Conservation (phyloP, 2,797 vertebrate species). For the Gallinago solitaria region DNA sequence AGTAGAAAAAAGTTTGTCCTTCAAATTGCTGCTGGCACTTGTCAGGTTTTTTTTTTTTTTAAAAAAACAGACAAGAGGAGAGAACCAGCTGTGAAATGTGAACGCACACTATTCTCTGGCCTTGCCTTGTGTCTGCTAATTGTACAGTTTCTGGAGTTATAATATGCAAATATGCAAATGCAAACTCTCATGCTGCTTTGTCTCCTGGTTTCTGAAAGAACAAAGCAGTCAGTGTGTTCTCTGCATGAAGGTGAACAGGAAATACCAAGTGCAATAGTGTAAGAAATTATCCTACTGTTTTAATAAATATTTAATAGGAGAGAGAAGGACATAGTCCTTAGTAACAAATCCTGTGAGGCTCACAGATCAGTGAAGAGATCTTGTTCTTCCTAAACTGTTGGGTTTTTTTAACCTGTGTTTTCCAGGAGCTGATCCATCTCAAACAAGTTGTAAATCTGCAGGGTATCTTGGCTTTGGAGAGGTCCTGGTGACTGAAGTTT, state of each 20-base stretch:
- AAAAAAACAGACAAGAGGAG: background rate
- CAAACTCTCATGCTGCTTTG: background rate
- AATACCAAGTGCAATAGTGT: background rate
- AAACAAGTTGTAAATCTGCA: background rate
- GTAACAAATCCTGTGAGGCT: background rate
- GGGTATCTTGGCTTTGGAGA: background rate
- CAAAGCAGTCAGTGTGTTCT: background rate
- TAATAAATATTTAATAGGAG: background rate
- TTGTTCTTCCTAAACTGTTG: background rate
- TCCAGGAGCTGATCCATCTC: background rate
- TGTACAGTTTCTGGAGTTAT: background rate
- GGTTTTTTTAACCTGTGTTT: background rate
- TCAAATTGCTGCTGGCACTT: background rate
- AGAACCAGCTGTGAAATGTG: background rate
- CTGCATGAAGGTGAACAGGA: background rate
- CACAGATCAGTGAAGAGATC: background rate
- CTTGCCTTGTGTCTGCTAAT: background rate
- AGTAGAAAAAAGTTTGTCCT: background rate
- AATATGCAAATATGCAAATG: background rate
- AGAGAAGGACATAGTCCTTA: background rate
- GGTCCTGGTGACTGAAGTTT: background rate
- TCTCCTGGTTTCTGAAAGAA: background rate
- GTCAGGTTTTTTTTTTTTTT: background rate
- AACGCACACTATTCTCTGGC: background rate
- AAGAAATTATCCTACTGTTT: background rate